Evolutionary conservation across 2,113 vertebrate species (phyloP).

Genomic region (Lepisosteus oculatus): DNA sequence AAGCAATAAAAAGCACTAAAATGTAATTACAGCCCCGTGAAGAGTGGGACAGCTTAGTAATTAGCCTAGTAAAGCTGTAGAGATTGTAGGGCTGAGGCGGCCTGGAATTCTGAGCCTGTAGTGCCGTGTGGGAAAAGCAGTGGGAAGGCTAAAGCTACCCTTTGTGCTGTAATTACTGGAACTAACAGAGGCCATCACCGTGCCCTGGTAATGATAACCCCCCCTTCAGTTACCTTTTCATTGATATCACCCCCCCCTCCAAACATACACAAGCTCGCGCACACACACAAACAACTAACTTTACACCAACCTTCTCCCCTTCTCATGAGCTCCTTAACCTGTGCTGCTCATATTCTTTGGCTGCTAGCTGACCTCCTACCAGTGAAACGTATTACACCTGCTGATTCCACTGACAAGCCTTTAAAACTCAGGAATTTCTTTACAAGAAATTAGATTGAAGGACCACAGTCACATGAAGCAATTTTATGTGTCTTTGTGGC

Average conservation of each 20-base stretch:
- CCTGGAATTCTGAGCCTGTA: slow-evolving; percentile 71
- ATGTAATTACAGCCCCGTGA: slow-evolving; percentile 69
- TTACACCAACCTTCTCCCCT: not conserved
- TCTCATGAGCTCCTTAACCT: slow-evolving; percentile 30
- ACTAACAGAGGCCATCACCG: slow-evolving; percentile 61
- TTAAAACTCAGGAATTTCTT: not conserved
- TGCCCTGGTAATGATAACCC: slow-evolving; percentile 68
- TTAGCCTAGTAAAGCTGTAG: slow-evolving; percentile 70
- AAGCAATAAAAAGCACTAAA: slow-evolving; percentile 74
- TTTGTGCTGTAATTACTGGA: slow-evolving; percentile 63
- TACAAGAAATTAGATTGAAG: no score
- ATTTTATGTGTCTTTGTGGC: no score
- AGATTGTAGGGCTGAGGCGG: slow-evolving; percentile 70
- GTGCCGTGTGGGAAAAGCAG: slow-evolving; percentile 68
- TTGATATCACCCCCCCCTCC: slow-evolving; percentile 47
- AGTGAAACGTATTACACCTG: slow-evolving; percentile 33
- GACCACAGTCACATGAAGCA: no score
- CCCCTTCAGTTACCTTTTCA: slow-evolving; percentile 60
- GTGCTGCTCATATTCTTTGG: slow-evolving; percentile 33
- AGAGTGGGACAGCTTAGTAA: slow-evolving; percentile 70
- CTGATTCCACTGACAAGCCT: slow-evolving; percentile 22
- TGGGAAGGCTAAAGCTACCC: slow-evolving; percentile 59
- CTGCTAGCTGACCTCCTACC: slow-evolving; percentile 50
- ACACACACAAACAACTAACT: not conserved
- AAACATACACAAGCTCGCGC: slow-evolving; percentile 23